Base-by-base conservation (phyloP, 2,797 vertebrate genomes). In the Acipenser transmontanus region DNA sequence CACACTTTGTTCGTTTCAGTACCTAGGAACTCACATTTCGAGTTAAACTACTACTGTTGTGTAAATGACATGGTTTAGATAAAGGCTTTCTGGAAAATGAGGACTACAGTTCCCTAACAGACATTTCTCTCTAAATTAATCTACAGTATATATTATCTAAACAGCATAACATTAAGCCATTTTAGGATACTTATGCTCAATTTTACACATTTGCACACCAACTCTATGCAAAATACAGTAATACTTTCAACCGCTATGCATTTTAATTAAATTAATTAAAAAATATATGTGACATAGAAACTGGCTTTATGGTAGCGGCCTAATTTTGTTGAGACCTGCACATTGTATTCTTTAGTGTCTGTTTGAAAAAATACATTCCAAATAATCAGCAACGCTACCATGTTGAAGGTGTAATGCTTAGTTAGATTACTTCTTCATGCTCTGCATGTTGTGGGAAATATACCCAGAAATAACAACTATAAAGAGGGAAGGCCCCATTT, bases 11-110 rank as follows among this genome's bases (percentile, higher is more conserved):
- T 92, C 87, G 66, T 76, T 92, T 89, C 84, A 85, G 76, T 84
- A 71, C 76, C 71, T 73, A 81, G 82, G 77, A 79, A 80, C 87
- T 87, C 83, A 87, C 84, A 89, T 85, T 86, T 89, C 85, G 88
- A 91, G 86, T 89, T 83, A 81, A 80, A 82, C 83, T 83, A 77
- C 87, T 86, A 87, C 76, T 81, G 89, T 88, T 91, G 89, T 91
- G 88, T 91, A 85, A 70, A 73, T 87, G 84, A 91, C 88, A 86
- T 87, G 82, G 78, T 84, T 84, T 13, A 60, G 71, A 77, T 77
- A 69, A 67, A 70, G 47, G 61, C 49, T 54, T 54, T 63, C 57
- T 62, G 64, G 54, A 66, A 66, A 64, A 54, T 50, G 73, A 49
- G 61, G 7, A 11, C 54, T n/a, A 7, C 17, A 10, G 48, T 50